Percentiles rank a stretch among this genome's conserved stretches.
Evolutionary conservation across 2,797 vertebrate species (phyloP).

Genomic region (Antrozous pallidus): DNA sequence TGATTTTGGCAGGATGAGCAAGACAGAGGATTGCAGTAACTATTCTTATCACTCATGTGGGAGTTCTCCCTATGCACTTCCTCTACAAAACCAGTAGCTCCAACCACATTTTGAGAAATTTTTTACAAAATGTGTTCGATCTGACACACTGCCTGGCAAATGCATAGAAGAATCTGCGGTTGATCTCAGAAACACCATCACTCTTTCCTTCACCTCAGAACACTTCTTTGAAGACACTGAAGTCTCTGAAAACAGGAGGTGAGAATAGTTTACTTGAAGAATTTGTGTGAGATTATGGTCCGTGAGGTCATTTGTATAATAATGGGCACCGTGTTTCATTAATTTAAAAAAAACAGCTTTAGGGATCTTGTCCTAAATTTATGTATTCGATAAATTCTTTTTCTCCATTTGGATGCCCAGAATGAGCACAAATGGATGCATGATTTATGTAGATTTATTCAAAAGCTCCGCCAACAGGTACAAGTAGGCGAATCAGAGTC

Average conservation of each 20-base stretch:
- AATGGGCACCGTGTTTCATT: not conserved
- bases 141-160: not conserved
- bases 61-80: constrained; percentile 41
- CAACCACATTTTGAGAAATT: not conserved
- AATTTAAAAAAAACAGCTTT: not conserved
- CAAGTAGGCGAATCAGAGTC: not conserved
- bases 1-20: constrained; percentile 13
- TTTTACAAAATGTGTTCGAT: not conserved
- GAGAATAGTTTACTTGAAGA: not conserved
- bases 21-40: not conserved
- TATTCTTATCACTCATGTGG: constrained; percentile 49
- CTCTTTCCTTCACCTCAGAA: not conserved
- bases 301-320: not conserved
- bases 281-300: not conserved
- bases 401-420: not conserved
- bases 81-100: constrained; percentile 19
- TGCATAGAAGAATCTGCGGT: no score
- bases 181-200: not conserved
- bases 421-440: not conserved
- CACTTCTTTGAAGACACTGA: not conserved
- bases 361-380: not conserved
- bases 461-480: constrained; percentile 39
- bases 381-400: not conserved
- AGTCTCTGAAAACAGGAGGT: not conserved
- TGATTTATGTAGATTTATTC: constrained; percentile 51